Evolutionary conservation across 1,140 invertebrate genomes (phyloP), one percentile per base, ranked within the genome.

Genomic region (Calosoma granatense): DNA sequence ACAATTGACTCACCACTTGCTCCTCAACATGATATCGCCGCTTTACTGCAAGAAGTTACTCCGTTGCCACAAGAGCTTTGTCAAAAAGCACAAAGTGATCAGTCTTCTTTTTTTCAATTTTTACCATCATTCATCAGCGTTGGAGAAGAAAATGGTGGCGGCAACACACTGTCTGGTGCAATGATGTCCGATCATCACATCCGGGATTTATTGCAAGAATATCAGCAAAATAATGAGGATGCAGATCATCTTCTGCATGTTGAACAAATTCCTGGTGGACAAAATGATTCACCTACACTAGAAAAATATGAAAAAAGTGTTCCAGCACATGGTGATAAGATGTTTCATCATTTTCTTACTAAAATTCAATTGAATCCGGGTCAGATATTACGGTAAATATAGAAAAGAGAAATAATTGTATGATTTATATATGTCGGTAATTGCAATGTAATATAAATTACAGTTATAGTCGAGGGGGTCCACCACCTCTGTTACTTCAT

Each of bases 271-370:
- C 72, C 71, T 2, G 60, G 53, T 20, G 63, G 20, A 19, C 60
- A 53, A 9, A 66, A 71, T 2, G 59, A 66, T 20, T 15, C 26
- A 2, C 63, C 61, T 0, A 67, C 60, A 15, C 56, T 62, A 6
- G 87, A 90, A 66, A 78, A 79, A 21, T 94, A 93, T 68, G 91
- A 93, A 61, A 88, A 89, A 63, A 77, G 78, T 6, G 65, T 80
- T 30, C 87, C 90, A 0, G 76, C 80, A 6, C 90, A 92, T 69
- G 90, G 88, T 1, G 90, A 94, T 68, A 78, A 81, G 60, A 77
- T 87, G 67, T 90, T 91, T 65, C 84, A 93, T 70, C 81, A 86
- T 59, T 92, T 93, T 63, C 63, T 86, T 1, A 81, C 81, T 22
- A 79, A 80, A 56, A 77, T 92, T 41, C 80, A 85, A 52, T 70